Conservation (phyloP, 2,888 invertebrate genomes). For the Philhelius pedissequus region DNA sequence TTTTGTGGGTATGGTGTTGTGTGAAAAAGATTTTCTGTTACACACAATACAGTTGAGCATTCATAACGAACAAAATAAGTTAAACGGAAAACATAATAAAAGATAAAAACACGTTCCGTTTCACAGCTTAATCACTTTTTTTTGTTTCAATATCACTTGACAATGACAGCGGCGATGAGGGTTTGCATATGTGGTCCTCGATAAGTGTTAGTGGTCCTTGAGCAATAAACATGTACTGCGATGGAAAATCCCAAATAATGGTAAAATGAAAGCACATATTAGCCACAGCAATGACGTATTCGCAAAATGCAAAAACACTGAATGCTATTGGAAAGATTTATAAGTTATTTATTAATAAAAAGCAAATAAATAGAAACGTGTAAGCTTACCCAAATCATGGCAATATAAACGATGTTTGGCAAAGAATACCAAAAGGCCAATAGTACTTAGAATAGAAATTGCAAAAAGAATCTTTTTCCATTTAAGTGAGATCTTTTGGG, state of each 20-base stretch:
- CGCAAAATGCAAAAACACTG: slow-evolving; percentile 96
- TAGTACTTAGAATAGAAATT: slow-evolving; percentile 87
- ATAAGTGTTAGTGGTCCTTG: slow-evolving; percentile 80
- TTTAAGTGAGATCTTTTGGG: slow-evolving; percentile 80
- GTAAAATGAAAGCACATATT: slow-evolving; percentile 96
- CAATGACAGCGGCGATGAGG: neutral
- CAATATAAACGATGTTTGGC: slow-evolving; percentile 93
- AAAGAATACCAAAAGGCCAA: slow-evolving; percentile 92
- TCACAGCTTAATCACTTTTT: slow-evolving; percentile 49
- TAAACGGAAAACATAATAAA: neutral
- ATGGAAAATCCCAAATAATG: slow-evolving; percentile 91
- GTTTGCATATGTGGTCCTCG: slow-evolving; percentile 60
- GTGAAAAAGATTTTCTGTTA: neutral
- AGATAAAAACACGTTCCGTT: neutral
- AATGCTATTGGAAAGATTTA: slow-evolving; percentile 83
- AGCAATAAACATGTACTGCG: slow-evolving; percentile 88
- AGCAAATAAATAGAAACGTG: neutral
- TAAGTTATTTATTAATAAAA: neutral
- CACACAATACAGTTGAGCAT: slow-evolving; percentile 25
- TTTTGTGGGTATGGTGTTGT: slow-evolving; percentile 6
- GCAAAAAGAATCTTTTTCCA: slow-evolving; percentile 88
- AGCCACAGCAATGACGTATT: slow-evolving; percentile 93
- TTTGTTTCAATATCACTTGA: slow-evolving; percentile 41
- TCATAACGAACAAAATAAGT: neutral
- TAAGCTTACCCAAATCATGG: slow-evolving; percentile 89